A percentile compares a stretch with the other conserved stretches of the same genome.
Evolutionary conservation across 2,113 vertebrate species (phyloP).

Genomic region (Halcyon senegalensis): DNA sequence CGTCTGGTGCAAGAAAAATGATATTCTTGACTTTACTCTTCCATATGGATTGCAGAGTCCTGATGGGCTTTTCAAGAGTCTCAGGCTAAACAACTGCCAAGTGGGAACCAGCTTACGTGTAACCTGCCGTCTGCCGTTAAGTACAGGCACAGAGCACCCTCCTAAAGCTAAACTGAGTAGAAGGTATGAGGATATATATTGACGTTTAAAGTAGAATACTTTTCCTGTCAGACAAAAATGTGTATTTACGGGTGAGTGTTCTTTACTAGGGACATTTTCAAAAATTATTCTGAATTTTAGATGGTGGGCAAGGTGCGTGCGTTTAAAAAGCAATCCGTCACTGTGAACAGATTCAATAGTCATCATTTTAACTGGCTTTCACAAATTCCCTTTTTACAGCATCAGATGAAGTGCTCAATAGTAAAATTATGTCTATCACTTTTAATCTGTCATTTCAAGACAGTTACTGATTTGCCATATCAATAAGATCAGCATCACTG

Average conservation of each 20-base stretch:
- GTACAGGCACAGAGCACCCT: neutral
- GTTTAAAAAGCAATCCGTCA: conserved; percentile 7
- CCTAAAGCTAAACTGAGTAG: neutral
- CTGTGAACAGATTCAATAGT: neutral
- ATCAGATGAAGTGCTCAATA: conserved; percentile 3
- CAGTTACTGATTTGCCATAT: neutral
- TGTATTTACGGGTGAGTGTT: neutral
- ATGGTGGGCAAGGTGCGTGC: neutral
- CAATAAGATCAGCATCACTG: neutral
- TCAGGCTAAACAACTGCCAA: neutral
- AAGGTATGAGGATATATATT: neutral
- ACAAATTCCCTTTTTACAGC: conserved; percentile 27
- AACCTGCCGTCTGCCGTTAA: neutral
- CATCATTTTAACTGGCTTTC: neutral
- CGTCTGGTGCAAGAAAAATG: neutral
- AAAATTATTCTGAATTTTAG: neutral
- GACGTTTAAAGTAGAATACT: neutral
- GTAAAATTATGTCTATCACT: conserved; percentile 44
- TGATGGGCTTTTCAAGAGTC: neutral
- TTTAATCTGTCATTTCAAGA: conserved; percentile 23
- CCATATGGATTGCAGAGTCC: neutral
- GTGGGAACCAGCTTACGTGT: neutral
- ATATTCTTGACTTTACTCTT: neutral
- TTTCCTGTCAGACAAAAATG: neutral
- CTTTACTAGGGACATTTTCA: neutral